Conservation (phyloP, 2,113 vertebrate species). For the Hydrolagus affinis region DNA sequence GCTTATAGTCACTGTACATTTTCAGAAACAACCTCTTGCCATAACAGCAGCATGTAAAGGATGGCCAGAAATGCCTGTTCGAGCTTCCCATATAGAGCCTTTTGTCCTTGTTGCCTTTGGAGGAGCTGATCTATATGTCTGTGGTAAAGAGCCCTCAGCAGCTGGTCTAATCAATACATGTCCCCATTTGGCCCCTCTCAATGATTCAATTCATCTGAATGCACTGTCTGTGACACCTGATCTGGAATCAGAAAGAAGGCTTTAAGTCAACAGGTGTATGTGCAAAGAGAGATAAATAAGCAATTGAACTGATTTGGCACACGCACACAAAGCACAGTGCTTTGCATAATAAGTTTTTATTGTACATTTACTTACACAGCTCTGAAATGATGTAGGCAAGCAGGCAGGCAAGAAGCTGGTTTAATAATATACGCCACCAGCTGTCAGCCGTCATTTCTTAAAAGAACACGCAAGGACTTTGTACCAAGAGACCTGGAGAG, state of each 20-base stretch:
- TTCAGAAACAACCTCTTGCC: background rate
- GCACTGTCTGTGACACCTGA: background rate
- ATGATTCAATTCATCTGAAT: conserved; percentile 9
- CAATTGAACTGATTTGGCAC: background rate
- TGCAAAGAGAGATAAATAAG: background rate
- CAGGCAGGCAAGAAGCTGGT: background rate
- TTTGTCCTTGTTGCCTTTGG: background rate
- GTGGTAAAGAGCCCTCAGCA: background rate
- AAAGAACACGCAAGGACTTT: background rate
- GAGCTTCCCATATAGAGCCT: background rate
- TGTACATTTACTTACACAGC: background rate
- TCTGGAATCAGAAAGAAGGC: background rate
- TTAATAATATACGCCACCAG: conserved; percentile 9
- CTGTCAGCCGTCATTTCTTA: conserved; percentile 21
- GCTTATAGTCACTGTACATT: background rate
- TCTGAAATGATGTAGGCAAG: background rate
- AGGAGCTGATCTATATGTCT: background rate
- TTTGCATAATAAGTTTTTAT: background rate
- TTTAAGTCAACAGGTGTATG: conserved; percentile 2
- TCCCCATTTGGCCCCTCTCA: background rate
- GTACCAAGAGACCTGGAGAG: background rate
- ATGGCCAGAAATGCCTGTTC: background rate
- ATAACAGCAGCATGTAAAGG: background rate
- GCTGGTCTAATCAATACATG: conserved; percentile 22
- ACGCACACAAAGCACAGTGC: background rate